Base-by-base conservation (phyloP, 2,797 vertebrate species). In the Acrocephalus scirpaceus region DNA sequence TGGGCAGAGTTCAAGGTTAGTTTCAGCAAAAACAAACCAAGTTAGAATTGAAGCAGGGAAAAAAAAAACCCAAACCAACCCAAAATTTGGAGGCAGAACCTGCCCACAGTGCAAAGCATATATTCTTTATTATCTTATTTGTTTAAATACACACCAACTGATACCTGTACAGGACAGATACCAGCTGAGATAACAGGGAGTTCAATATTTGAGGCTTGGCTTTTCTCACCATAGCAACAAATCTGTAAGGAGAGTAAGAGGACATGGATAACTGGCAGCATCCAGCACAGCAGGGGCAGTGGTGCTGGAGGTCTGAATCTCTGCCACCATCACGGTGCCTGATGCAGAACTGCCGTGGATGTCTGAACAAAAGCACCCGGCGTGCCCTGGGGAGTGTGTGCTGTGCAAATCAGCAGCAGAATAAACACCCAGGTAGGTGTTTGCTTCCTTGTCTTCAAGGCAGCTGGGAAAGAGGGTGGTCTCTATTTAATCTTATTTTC, bases 321-420 rank as follows among this genome's bases (percentile, higher is more conserved):
- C 23, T 5, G 19, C 2, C 38, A 13, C 7, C 26, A 5, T 5
- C 57, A 7, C 1, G 0, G 85, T 13, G 74, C 71, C 7, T 0
- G 22, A 48, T 38, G 79, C 64, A 76, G 75, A 51, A 10, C 16
- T 34, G 2, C 56, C 8, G 9, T 3, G 32, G 40, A 4, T 38
- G 51, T 8, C 47, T 51, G 79, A 62, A 1, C 56, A 62, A 10
- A 2, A 29, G 48, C 70, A 47, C 5, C 61, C 48, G 1, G 3
- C 3, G 1, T 16, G 13, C 57, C n/a, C 61, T 8, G 38, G n/a
- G 76, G 26, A 53, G 13, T 0, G 8, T 1, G 22, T 20, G 56
- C 1, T 47, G 22, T 42, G 86, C 38, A 75, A 45, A 61, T 19
- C 40, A n/a, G 0, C 84, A 76, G 60, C 74, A 94, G 73, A 40